Evolutionary conservation across 2,797 vertebrate species (phyloP).

Genomic region (Anisognathus igniventris): DNA sequence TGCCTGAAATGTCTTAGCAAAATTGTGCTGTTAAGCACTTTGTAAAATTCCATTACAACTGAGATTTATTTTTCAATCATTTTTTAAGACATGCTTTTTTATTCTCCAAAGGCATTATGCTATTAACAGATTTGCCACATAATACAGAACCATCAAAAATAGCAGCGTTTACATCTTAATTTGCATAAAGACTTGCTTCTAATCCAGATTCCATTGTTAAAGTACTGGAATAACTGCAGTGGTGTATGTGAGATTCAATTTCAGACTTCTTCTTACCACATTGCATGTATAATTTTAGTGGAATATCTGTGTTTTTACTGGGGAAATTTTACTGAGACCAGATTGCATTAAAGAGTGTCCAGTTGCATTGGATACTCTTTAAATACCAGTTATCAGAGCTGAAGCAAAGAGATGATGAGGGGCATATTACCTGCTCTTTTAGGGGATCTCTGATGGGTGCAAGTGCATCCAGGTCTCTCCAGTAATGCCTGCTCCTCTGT

Average conservation of each 20-base stretch:
- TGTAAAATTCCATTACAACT: constrained; percentile 23
- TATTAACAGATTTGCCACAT: not conserved
- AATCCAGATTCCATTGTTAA: not conserved
- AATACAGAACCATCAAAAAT: not conserved
- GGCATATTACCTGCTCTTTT: not conserved
- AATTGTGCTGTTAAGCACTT: constrained; percentile 29
- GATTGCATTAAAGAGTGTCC: not conserved
- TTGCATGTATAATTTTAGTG: not conserved
- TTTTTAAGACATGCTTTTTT: not conserved
- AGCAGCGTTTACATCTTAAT: not conserved
- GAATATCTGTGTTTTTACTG: not conserved
- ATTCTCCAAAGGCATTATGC: not conserved
- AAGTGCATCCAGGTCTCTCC: not conserved
- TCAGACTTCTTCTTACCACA: not conserved
- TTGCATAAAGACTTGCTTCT: not conserved
- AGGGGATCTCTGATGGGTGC: not conserved
- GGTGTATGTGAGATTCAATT: not conserved
- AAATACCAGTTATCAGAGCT: not conserved
- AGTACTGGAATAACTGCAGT: not conserved
- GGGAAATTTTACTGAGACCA: not conserved
- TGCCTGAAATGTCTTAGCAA: not conserved
- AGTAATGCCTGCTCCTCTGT: not conserved
- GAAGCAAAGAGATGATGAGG: not conserved
- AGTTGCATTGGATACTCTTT: not conserved
- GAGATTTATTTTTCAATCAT: constrained; percentile 32